phyloP scores from a whole-genome alignment of 2,888 invertebrate genomes.

The Myathropa florea region DNA sequence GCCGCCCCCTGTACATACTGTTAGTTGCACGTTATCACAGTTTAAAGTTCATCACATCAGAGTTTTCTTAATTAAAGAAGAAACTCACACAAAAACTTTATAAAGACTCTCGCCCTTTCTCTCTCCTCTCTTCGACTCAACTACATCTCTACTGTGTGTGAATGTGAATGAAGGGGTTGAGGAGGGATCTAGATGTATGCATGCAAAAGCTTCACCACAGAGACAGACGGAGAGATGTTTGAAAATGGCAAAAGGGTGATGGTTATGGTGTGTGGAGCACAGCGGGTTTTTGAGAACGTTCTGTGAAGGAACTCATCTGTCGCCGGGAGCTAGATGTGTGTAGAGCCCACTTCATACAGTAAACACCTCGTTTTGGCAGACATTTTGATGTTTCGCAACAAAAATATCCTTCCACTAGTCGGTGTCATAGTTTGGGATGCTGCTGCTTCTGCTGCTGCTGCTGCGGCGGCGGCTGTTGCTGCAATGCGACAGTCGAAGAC shows the following conservation, averaged over 20 bases:
- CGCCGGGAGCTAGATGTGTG: slow-evolving; percentile 13
- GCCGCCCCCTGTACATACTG: neutral
- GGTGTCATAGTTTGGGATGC: slow-evolving; percentile 18
- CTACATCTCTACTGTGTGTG: neutral
- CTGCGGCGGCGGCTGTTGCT: slow-evolving; percentile 72
- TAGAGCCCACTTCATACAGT: slow-evolving; percentile 64
- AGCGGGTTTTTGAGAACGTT: neutral
- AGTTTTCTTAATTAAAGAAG: slow-evolving; percentile 69
- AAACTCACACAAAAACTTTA: slow-evolving; percentile 70
- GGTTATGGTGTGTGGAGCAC: neutral
- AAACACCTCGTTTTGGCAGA: slow-evolving; percentile 72
- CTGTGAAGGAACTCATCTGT: neutral
- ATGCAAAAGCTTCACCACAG: slow-evolving; percentile 16
- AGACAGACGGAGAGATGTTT: neutral
- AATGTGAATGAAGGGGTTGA: slow-evolving; percentile 1
- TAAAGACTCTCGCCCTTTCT: slow-evolving; percentile 24
- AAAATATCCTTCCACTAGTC: slow-evolving; percentile 59
- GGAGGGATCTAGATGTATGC: neutral
- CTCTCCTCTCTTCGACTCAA: neutral
- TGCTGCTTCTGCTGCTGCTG: slow-evolving; percentile 53
- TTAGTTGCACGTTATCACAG: slow-evolving; percentile 56
- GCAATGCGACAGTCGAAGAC: slow-evolving; percentile 74
- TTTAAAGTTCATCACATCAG: slow-evolving; percentile 70
- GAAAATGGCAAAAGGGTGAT: neutral
- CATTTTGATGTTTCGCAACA: slow-evolving; percentile 70